Evolutionary conservation across 2,113 vertebrate species (phyloP).

Genomic region (Anoplopoma fimbria): DNA sequence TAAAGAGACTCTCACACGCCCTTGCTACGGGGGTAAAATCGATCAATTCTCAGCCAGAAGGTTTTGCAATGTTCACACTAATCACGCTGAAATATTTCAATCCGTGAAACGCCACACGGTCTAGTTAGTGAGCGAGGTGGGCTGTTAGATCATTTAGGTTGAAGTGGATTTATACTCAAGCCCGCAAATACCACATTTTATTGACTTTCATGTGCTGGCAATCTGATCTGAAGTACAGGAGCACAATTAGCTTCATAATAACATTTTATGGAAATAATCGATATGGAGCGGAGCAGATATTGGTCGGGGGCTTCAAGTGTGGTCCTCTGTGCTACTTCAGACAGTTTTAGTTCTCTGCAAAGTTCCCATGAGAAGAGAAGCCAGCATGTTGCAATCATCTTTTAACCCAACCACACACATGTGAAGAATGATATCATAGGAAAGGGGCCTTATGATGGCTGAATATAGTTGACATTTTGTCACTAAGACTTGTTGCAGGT

Average conservation of each 20-base stretch:
- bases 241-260: slow-evolving; percentile 74
- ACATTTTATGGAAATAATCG: slow-evolving; percentile 77
- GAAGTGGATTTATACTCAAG: slow-evolving; percentile 65
- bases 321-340: slow-evolving; percentile 80
- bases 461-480: slow-evolving; percentile 1
- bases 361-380: slow-evolving; percentile 69
- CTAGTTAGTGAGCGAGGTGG: slow-evolving; percentile 50
- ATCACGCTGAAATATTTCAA: slow-evolving; percentile 57
- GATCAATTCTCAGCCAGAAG: slow-evolving; percentile 67
- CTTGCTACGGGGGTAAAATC: slow-evolving; percentile 46
- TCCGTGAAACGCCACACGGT: slow-evolving; percentile 24
- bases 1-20: slow-evolving; percentile 71
- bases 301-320: slow-evolving; percentile 83
- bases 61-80: slow-evolving; percentile 65
- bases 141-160: slow-evolving; percentile 71
- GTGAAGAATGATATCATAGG: slow-evolving; percentile 43
- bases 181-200: slow-evolving; percentile 80
- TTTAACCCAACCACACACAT: slow-evolving; percentile 60
- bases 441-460: background rate
- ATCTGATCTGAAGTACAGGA: slow-evolving; percentile 74
- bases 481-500: background rate
- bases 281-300: slow-evolving; percentile 67
- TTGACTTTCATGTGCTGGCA: slow-evolving; percentile 73
- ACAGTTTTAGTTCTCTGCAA: slow-evolving; percentile 53
- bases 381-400: slow-evolving; percentile 71